These are phyloP conservation scores for Phocides pigmalion DNA, from an alignment of 1,140 invertebrate genomes.

Conservation along the genomic window DNA sequence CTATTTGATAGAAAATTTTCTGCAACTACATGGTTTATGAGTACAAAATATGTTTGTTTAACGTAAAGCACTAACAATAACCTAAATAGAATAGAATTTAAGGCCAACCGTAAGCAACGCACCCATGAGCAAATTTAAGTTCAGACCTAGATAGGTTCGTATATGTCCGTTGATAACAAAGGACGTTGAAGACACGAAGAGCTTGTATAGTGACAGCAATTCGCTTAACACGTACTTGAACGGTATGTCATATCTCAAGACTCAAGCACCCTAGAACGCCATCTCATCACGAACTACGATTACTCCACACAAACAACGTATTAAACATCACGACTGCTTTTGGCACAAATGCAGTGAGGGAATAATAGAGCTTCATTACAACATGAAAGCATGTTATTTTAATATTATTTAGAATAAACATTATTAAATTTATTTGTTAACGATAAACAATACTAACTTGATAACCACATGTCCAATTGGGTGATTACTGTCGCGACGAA, in stretches of 20 bases:
- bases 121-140: neutral
- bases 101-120: too few relatives aligned
- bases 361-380: too few relatives aligned
- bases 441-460: slow-evolving; percentile 85
- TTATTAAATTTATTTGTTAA: neutral
- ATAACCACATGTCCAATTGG: slow-evolving; percentile 91
- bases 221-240: slow-evolving; percentile 29
- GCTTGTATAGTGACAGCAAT: slow-evolving; percentile 37
- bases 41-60: neutral
- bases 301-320: neutral
- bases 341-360: neutral
- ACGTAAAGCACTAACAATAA: too few relatives aligned
- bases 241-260: slow-evolving; percentile 29
- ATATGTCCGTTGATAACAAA: neutral
- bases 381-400: too few relatives aligned
- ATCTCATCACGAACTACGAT: slow-evolving; percentile 17
- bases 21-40: slow-evolving; percentile 4
- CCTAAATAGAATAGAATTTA: too few relatives aligned
- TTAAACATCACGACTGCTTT: slow-evolving; percentile 9
- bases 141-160: neutral
- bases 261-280: slow-evolving; percentile 24
- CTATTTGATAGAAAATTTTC: slow-evolving; percentile 19
- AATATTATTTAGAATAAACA: neutral
- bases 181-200: slow-evolving; percentile 23
- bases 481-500: slow-evolving; percentile 87